Conservation (phyloP, 2,797 vertebrate genomes). For the Chelmon rostratus region DNA sequence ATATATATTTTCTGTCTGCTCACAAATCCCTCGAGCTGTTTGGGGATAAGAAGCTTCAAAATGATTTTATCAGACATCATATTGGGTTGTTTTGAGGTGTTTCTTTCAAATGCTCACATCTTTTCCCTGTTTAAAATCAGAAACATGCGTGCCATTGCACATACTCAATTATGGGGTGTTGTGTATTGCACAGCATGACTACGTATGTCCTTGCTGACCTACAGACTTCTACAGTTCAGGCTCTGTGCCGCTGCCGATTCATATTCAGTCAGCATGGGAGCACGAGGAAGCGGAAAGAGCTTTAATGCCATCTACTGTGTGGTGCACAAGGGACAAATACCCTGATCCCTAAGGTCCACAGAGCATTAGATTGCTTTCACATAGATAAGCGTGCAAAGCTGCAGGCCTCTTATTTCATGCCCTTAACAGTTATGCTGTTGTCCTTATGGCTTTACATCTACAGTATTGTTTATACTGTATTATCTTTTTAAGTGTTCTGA, state of each 20-base stretch:
- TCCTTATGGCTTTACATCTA: constrained; percentile 38
- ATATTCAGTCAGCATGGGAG: constrained; percentile 52
- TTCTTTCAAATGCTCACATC: neutral
- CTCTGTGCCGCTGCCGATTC: constrained; percentile 49
- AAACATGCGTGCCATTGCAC: constrained; percentile 1
- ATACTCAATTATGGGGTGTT: constrained; percentile 14
- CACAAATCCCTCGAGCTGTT: too few species aligned
- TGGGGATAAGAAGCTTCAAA: neutral
- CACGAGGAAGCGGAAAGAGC: constrained; percentile 47
- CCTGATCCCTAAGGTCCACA: constrained; percentile 57
- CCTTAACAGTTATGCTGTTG: constrained; percentile 19
- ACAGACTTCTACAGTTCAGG: constrained; percentile 39
- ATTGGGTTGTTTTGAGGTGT: neutral
- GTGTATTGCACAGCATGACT: constrained; percentile 14
- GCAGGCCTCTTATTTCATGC: constrained; percentile 26
- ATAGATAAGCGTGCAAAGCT: constrained; percentile 43
- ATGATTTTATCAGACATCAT: neutral
- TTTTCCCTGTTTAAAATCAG: neutral
- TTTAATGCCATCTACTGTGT: constrained; percentile 45
- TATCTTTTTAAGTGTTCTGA: neutral
- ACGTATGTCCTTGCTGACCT: constrained; percentile 44
- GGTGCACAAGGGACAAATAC: constrained; percentile 63
- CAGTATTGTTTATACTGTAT: constrained; percentile 12
- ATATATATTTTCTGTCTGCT: neutral
- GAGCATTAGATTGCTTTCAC: constrained; percentile 61